Evolutionary conservation across 2,113 vertebrate species (phyloP), one percentile per base, ranked within the genome.

Genomic region (Ctenomys sociabilis): DNA sequence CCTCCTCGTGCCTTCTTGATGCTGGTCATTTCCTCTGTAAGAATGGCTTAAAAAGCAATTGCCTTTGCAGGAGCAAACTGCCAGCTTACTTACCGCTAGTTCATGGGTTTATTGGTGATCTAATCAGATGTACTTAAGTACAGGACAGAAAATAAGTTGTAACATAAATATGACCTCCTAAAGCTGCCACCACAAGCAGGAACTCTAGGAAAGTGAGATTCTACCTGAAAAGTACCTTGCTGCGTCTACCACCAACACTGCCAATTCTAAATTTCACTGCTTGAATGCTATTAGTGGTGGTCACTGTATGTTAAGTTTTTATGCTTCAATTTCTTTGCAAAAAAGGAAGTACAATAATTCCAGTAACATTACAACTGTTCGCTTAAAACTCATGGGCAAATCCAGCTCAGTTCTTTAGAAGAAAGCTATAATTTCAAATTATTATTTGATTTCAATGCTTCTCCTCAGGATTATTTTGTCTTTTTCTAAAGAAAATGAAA

Each of bases 371-470:
- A n/a, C 5, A 72, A 81, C 45, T 68, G 63, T 61, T 40, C 94
- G 92, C 49, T 93, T 28, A 96, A 94, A 94, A 57, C 37, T 73
- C 90, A 81, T n/a, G 13, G 90, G 37, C 37, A 83, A 96, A 96
- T 70, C 35, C 5, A 0, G 7, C 12, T 85, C 14, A 72, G 26
- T 84, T 97, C 10, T 95, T 91, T 95, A 91, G 78, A 78, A 86
- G 86, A 94, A 94, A 87, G 32, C 13, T 26, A 72, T 81, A 87
- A 8, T 88, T 93, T 86, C 24, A 93, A 94, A 95, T 97, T 96
- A 54, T 52, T 91, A 72, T 95, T 95, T 85, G n/a, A 80, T 85
- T 90, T 93, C 52, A 63, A 80, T 13, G 82, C 17, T 77, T 80
- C 52, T 90, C 35, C 73, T 35, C 0, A 86, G 30, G 59, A 32